Conservation (phyloP, 2,113 vertebrate species). For the Trogon surrucura region DNA sequence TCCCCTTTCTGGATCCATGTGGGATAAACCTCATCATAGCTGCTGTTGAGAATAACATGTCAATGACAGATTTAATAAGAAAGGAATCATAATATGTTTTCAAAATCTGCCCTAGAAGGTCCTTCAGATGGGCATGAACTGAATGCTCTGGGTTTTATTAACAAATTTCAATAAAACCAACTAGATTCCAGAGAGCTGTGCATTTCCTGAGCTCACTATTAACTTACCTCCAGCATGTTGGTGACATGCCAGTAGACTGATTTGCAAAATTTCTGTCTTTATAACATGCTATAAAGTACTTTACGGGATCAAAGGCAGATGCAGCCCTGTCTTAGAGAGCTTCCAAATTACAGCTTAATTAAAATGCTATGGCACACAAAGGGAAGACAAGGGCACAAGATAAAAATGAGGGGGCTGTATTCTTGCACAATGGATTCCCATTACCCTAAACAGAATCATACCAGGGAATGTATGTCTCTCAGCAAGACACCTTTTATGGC, state of each 20-base stretch:
- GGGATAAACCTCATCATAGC: not conserved
- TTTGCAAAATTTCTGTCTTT: slow-evolving; percentile 27
- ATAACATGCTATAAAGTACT: slow-evolving; percentile 6
- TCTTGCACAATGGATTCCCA: not conserved
- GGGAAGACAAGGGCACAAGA: not conserved
- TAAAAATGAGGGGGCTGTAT: not conserved
- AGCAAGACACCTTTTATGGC: not conserved
- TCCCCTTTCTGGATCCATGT: not conserved
- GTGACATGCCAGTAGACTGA: not conserved
- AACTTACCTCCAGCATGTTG: not conserved
- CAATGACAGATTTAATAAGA: not conserved
- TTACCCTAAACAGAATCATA: not conserved
- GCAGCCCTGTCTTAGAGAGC: not conserved
- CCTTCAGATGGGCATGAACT: not conserved
- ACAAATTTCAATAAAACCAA: not conserved
- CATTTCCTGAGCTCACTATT: not conserved
- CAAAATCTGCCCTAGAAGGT: not conserved
- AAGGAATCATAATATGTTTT: not conserved
- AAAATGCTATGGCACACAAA: not conserved
- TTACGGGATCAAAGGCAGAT: not conserved
- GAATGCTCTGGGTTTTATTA: not conserved
- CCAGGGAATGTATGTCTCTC: not conserved
- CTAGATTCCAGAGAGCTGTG: not conserved
- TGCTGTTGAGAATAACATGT: not conserved
- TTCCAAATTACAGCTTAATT: slow-evolving; percentile 44